Conservation (phyloP, 2,888 invertebrate species). For the Trachelus stipa region DNA sequence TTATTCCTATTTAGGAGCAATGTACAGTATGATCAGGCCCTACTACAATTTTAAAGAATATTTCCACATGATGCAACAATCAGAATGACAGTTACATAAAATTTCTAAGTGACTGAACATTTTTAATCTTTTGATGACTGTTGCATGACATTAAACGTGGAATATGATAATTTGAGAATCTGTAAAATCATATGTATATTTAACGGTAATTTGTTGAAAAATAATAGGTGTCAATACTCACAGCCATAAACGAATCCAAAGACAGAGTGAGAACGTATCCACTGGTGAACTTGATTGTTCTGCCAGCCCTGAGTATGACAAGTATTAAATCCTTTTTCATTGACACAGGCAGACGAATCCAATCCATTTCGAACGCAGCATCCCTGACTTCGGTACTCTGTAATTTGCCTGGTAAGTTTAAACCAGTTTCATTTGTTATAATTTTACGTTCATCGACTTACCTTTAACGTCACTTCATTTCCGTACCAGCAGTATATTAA, state of each 20-base stretch:
- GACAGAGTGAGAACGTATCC: constrained; percentile 15
- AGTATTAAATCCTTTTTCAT: constrained; percentile 33
- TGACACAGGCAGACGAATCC: constrained; percentile 25
- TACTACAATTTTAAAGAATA: too few relatives aligned
- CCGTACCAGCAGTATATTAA: constrained; percentile 40
- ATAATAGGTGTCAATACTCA: neutral
- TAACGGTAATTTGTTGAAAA: neutral
- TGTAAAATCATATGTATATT: constrained; percentile 1
- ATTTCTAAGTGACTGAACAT: too few relatives aligned
- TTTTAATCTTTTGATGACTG: neutral
- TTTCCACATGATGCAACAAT: too few relatives aligned
- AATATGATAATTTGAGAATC: constrained; percentile 17
- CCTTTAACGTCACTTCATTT: constrained; percentile 34
- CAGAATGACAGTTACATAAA: too few relatives aligned
- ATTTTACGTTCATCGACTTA: neutral
- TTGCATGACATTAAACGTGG: constrained; percentile 13
- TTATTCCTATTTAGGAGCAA: too few relatives aligned
- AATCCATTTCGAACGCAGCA: constrained; percentile 40
- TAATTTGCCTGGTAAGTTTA: neutral
- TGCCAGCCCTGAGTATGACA: constrained; percentile 33
- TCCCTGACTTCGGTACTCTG: constrained; percentile 36
- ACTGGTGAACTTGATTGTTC: constrained; percentile 33
- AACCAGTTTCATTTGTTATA: too few relatives aligned
- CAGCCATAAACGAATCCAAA: constrained; percentile 9
- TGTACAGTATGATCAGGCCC: too few relatives aligned